Evolutionary conservation across 2,113 vertebrate species (phyloP), one percentile per base, ranked within the genome.

Genomic region (Himantopus leucocephalus): DNA sequence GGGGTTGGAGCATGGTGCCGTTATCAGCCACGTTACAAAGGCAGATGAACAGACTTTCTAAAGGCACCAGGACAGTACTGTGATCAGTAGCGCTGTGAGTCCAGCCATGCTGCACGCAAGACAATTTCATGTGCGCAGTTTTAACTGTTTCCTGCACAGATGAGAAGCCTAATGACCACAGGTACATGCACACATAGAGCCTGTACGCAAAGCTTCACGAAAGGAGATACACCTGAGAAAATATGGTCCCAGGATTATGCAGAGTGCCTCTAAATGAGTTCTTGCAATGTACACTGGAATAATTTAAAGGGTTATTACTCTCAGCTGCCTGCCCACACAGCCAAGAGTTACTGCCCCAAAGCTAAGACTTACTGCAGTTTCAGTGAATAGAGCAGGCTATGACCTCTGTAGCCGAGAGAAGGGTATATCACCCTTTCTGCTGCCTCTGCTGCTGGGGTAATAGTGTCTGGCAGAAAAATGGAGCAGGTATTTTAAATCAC

Each of bases 301-400:
- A 91, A 94, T 95, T 96, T 94, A 92, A 75, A 86, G 77, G 73
- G 77, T 89, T 91, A 84, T 96, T 94, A 75, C 62, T 95, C 79
- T 96, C 47, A 91, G 48, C 43, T 91, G 60, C 84, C 93, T 91
- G 84, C 80, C 86, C 80, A 92, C 80, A 89, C 64, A 82, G 43
- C 21, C 84, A 82, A 80, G 48, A 96, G 27, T 89, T 94, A 95
- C 84, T 78, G 64, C 84, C 66, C 60, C 30, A 95, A 92, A 94
- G 39, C 37, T 30, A 63, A 84, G 76, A 82, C 56, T 89, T 78
- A 94, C 2, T 89, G 55, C 74, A 64, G 30, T 68, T 92, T 87
- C 84, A 67, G 48, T 35, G 77, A 68, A 68, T 45, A 64, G 16
- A 75, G 52, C 16, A 85, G 56, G 35, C 52, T 92, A 26, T 72